A percentile compares a stretch with the other conserved stretches of the same genome.
Evolutionary conservation across 2,113 vertebrate genomes (phyloP).

Genomic region (Micronycteris hirsuta): DNA sequence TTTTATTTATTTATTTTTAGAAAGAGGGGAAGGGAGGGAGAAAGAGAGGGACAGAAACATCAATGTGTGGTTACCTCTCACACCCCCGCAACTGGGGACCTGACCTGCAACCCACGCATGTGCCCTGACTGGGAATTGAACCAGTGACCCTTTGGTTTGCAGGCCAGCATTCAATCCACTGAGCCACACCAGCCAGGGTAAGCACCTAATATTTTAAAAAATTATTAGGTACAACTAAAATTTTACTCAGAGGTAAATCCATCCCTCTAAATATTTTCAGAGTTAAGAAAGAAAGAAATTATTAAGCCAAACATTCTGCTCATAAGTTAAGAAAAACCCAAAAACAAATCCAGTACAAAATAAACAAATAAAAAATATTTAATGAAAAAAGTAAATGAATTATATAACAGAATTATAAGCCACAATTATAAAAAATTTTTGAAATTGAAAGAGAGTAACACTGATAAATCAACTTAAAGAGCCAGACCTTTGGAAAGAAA

Average conservation of each 20-base stretch:
- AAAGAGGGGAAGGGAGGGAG: no score
- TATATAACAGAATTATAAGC: neutral
- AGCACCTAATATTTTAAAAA: neutral
- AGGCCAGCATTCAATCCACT: no score
- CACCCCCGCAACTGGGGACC: no score
- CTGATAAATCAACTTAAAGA: neutral
- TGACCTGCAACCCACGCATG: no score
- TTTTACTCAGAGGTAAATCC: neutral
- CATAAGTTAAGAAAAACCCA: neutral
- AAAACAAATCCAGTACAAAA: neutral
- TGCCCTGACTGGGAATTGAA: no score
- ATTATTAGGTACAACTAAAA: neutral
- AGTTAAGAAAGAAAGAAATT: neutral
- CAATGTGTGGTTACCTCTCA: no score
- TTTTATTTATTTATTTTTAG: no score
- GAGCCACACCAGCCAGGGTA: no score
- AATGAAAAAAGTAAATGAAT: neutral
- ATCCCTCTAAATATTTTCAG: neutral
- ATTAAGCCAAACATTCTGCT: neutral
- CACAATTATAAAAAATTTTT: neutral
- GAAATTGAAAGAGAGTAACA: neutral
- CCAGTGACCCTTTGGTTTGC: no score
- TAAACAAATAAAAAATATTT: neutral
- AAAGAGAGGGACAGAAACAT: no score
- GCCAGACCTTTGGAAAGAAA: neutral